phyloP scores from a whole-genome alignment of 2,888 invertebrate genomes.

The Leucania comma region DNA sequence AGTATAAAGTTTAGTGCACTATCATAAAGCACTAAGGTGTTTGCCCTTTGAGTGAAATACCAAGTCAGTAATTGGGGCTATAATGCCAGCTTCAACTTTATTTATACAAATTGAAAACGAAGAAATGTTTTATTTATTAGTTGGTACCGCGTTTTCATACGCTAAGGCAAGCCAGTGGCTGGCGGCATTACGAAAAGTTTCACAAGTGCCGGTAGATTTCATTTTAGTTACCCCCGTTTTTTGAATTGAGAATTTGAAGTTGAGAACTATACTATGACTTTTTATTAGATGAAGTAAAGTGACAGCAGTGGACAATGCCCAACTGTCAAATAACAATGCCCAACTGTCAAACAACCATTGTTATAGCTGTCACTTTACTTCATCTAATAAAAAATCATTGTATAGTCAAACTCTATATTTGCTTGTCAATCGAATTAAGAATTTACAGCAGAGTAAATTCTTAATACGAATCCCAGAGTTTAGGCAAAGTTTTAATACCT shows the following conservation, averaged over 20 bases:
- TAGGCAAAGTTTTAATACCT: background rate
- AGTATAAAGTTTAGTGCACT: constrained; percentile 38
- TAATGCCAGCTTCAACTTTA: constrained; percentile 16
- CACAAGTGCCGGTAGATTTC: background rate
- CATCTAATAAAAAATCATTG: no score
- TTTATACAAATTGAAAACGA: constrained; percentile 32
- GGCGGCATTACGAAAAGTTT: constrained; percentile 29
- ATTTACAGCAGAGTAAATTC: background rate
- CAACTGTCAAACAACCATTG: no score
- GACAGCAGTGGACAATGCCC: no score
- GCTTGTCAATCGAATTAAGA: no score
- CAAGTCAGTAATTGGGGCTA: constrained; percentile 30
- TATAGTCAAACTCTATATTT: background rate
- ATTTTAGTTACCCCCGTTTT: background rate
- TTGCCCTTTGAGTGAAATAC: constrained; percentile 42
- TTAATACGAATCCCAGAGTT: background rate
- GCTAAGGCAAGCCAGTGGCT: constrained; percentile 7
- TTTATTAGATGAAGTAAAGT: no score
- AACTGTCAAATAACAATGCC: no score
- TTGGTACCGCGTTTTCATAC: constrained; percentile 27
- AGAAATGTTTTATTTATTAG: constrained; percentile 35
- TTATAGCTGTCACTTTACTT: no score
- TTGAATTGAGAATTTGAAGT: background rate
- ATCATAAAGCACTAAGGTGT: constrained; percentile 44
- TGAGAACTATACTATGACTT: no score